Evolutionary conservation across 2,113 vertebrate species (phyloP).

Genomic region (Haliaeetus leucogaster): DNA sequence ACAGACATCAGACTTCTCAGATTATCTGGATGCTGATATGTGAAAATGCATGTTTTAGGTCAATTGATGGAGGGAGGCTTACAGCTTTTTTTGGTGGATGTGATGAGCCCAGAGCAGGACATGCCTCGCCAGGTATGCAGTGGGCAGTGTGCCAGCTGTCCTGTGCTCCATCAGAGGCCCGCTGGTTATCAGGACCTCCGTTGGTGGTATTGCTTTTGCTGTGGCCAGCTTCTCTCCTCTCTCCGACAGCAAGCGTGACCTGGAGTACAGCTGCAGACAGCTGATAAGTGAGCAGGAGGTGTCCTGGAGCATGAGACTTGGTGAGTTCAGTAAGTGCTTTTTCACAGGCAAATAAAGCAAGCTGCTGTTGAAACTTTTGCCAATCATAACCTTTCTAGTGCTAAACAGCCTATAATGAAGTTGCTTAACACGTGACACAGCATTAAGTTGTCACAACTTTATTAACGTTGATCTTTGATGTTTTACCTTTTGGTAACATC

Average conservation of each 20-base stretch:
- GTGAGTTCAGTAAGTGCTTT: slow-evolving; percentile 2
- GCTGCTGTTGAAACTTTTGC: background rate
- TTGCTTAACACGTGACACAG: background rate
- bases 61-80: background rate
- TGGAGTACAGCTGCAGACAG: background rate
- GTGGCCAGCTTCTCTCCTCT: background rate
- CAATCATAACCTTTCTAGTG: background rate
- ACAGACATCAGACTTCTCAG: background rate
- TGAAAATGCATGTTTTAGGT: background rate
- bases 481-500: background rate
- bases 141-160: background rate
- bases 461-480: background rate
- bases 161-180: background rate
- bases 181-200: accelerated
- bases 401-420: background rate
- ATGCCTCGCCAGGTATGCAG: accelerated
- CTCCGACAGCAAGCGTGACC: background rate
- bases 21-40: background rate
- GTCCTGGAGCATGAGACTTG: background rate
- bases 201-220: background rate
- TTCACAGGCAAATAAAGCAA: background rate
- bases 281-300: slow-evolving; percentile 47
- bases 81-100: background rate
- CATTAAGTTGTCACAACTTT: background rate
- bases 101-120: background rate